These are phyloP conservation scores for Heliconius melpomene DNA, from an alignment of 1,140 invertebrate genomes.

Conservation along the genomic window DNA sequence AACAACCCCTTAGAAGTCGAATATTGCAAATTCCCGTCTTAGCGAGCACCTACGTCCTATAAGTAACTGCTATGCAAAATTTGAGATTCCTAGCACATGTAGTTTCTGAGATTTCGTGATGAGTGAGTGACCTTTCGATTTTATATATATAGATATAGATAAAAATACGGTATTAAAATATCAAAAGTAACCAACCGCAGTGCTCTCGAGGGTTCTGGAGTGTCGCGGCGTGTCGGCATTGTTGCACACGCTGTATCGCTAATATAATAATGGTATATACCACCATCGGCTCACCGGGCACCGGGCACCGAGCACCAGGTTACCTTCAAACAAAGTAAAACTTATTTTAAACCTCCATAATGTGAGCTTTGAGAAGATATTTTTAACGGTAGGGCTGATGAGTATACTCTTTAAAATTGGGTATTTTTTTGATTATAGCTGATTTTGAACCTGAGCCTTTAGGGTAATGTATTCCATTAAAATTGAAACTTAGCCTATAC, in stretches of 20 bases:
- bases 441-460: not conserved
- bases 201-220: slow-evolving; percentile 60
- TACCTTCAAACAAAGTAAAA: slow-evolving; percentile 12
- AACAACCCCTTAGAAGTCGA: too few relatives aligned
- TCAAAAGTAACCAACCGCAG: slow-evolving; percentile 41
- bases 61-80: too few relatives aligned
- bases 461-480: not conserved
- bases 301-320: not conserved
- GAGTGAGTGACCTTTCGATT: too few relatives aligned
- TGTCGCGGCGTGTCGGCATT: slow-evolving; percentile 60
- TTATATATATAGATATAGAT: not conserved
- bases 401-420: not conserved
- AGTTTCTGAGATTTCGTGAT: too few relatives aligned
- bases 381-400: not conserved
- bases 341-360: slow-evolving; percentile 4
- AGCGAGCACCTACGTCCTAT: too few relatives aligned
- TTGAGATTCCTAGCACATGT: too few relatives aligned
- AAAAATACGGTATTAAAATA: slow-evolving; percentile 38
- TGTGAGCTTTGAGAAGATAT: slow-evolving; percentile 1
- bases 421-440: not conserved
- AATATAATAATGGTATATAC: slow-evolving; percentile 57
- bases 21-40: too few relatives aligned
- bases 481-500: too few relatives aligned
- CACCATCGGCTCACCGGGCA: slow-evolving; percentile 18
- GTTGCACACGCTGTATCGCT: slow-evolving; percentile 62